Evolutionary conservation across 2,888 invertebrate genomes (phyloP), one percentile per base, ranked within the genome.

Genomic region (Chloromyia formosa): DNA sequence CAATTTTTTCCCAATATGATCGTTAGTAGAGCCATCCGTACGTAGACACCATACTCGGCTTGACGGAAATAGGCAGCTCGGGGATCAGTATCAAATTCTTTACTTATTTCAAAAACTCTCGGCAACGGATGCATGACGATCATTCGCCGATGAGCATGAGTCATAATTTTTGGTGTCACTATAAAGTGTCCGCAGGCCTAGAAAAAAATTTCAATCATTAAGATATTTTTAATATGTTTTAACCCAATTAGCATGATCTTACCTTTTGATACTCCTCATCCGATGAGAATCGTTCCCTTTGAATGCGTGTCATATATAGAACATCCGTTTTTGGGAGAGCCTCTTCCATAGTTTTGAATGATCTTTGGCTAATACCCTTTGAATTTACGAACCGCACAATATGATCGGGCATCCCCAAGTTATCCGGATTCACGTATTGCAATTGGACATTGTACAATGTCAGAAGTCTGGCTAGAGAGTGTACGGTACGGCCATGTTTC

Each of bases 61-160:
- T 99, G 99, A 20, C 98, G 89, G 89, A 99, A 99, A 86, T 99
- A 99, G 0, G 98, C 98, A 0, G 99, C 98, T 68, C 99, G 88
- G 0, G 97, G 96, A 86, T 99, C 99, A 0, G 92, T 92, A 86
- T 99, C 99, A 80, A 99, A 94, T 79, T 97, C 95, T 0, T 94
- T 89, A 79, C 96, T 96, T 79, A 99, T 98, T 87, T 99, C 99
- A 82, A 94, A 92, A 0, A 96, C 91, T 58, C 99, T 89, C 0
- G 99, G 99, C 77, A 99, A 86, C 0, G 99, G 99, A 86, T 99
- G 99, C 92, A 99, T 92, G 14, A 99, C 97, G 10, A 96, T 93
- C 93, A 97, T 97, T 79, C 93, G 94, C 80, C 92, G 92, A 81
- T 96, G 96, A 5, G 97, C 98, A 54, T 91, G 90, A 0, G 96